Percentiles rank a stretch among this genome's conserved stretches.
These are phyloP conservation scores for Chymomyza caudatula DNA, from an alignment of 2,888 invertebrate species.

Conservation along the genomic window DNA sequence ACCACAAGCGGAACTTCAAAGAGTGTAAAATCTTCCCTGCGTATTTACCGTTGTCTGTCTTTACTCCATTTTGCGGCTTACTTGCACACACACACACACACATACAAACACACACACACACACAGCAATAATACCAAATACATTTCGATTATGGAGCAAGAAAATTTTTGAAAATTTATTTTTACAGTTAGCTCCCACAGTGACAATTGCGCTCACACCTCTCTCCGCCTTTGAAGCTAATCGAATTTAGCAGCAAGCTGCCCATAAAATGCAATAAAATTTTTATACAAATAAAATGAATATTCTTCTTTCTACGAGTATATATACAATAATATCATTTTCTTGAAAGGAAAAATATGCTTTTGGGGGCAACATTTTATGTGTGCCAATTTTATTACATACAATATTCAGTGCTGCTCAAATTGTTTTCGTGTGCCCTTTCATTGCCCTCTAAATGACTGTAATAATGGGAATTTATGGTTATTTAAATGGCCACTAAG, in stretches of 20 bases:
- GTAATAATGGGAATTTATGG: conserved; percentile 12
- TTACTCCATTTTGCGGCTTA: conserved; percentile 16
- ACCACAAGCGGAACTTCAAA: neutral
- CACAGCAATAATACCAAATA: conserved; percentile 68
- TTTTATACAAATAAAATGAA: conserved; percentile 21
- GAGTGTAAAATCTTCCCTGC: neutral
- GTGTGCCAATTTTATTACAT: neutral
- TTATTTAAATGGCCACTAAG: conserved; percentile 10
- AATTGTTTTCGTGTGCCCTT: conserved; percentile 2
- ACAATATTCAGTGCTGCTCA: neutral
- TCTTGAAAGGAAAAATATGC: conserved; percentile 52
- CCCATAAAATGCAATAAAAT: conserved; percentile 48
- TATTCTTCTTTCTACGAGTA: neutral
- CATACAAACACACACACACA: too few species aligned
- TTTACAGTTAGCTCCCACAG: conserved; percentile 41
- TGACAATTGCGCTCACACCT: conserved; percentile 48
- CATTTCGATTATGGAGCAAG: conserved; percentile 63
- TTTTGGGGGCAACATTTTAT: neutral
- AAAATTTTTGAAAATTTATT: conserved; percentile 43
- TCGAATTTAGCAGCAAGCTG: conserved; percentile 50
- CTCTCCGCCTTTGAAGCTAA: conserved; percentile 48
- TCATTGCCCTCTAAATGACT: neutral
- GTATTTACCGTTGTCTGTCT: neutral
- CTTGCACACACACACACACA: too few species aligned
- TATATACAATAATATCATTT: conserved; percentile 58